Conservation (phyloP, 2,888 invertebrate genomes). For the Pterostichus niger region DNA sequence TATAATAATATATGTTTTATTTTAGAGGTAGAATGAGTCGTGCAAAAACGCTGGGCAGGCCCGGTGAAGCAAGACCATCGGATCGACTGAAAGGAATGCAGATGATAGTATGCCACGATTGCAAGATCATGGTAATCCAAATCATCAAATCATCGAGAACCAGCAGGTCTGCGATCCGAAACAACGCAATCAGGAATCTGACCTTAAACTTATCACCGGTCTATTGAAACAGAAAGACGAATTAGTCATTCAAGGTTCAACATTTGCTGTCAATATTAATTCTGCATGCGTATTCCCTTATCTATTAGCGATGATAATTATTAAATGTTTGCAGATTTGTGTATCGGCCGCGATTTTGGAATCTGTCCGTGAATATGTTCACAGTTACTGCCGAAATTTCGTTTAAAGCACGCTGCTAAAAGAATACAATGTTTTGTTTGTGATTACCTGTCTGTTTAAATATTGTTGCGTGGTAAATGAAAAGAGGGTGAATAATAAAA, state of each 20-base stretch:
- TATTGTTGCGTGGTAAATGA: slow-evolving; percentile 5
- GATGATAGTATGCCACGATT: slow-evolving; percentile 96
- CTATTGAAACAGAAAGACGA: slow-evolving; percentile 77
- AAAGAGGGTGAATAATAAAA: slow-evolving; percentile 13
- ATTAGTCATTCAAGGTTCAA: slow-evolving; percentile 31
- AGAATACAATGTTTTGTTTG: slow-evolving; percentile 25
- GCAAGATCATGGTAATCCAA: slow-evolving; percentile 95
- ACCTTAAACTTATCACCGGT: slow-evolving; percentile 92
- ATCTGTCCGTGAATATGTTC: slow-evolving; percentile 41
- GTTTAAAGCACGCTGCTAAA: slow-evolving; percentile 37
- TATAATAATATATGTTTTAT: slow-evolving; percentile 56
- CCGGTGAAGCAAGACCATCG: slow-evolving; percentile 76
- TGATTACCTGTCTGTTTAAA: slow-evolving; percentile 33
- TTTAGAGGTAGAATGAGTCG: slow-evolving; percentile 83
- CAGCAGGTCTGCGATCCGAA: slow-evolving; percentile 89
- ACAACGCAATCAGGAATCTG: slow-evolving; percentile 89
- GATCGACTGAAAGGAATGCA: slow-evolving; percentile 87
- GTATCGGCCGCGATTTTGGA: slow-evolving; percentile 39
- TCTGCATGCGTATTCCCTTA: slow-evolving; percentile 56
- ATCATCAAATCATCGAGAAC: slow-evolving; percentile 94
- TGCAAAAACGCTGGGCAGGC: slow-evolving; percentile 79
- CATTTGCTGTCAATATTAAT: slow-evolving; percentile 58
- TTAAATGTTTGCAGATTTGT: slow-evolving; percentile 58
- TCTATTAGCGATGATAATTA: slow-evolving; percentile 57
- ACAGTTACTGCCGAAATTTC: slow-evolving; percentile 44